Conservation (phyloP, 1,140 invertebrate genomes). For the Rhopalosiphum maidis region DNA sequence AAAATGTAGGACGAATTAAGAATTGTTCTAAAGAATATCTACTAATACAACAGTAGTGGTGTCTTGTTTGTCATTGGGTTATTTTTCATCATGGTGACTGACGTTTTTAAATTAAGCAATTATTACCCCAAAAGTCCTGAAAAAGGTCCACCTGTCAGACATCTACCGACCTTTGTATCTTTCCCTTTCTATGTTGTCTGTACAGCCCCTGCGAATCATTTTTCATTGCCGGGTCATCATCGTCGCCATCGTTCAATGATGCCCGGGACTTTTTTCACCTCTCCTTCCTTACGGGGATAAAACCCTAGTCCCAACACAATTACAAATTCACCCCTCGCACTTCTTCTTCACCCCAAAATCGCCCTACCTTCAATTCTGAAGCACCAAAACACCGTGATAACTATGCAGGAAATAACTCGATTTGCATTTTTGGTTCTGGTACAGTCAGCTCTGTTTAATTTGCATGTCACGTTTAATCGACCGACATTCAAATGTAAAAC, state of each 20-base stretch:
- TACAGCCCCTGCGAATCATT: conserved; percentile 38
- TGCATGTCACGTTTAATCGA: conserved; percentile 47
- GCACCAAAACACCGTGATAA: conserved; percentile 44
- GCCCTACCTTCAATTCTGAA: not conserved
- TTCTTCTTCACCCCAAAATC: conserved; percentile 29
- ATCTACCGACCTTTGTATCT: not conserved
- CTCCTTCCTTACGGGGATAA: conserved; percentile 38
- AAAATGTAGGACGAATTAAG: not conserved
- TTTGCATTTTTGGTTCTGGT: conserved; percentile 52
- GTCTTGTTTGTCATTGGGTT: conserved; percentile 43
- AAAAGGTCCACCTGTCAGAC: conserved; percentile 56
- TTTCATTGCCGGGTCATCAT: conserved; percentile 55
- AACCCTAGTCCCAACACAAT: conserved; percentile 56
- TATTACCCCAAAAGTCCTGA: conserved; percentile 55
- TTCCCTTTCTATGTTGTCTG: conserved; percentile 15
- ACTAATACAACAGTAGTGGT: not conserved
- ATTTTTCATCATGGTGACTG: conserved; percentile 57
- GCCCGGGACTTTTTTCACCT: conserved; percentile 39
- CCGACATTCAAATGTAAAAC: conserved; percentile 29
- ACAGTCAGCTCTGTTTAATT: conserved; percentile 39
- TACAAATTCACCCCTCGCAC: conserved; percentile 52
- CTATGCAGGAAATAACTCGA: conserved; percentile 55
- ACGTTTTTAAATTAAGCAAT: conserved; percentile 58
- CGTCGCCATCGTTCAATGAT: conserved; percentile 52
- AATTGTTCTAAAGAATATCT: not conserved